Base-by-base conservation (phyloP, 2,113 vertebrate genomes). In the Sorex araneus region DNA sequence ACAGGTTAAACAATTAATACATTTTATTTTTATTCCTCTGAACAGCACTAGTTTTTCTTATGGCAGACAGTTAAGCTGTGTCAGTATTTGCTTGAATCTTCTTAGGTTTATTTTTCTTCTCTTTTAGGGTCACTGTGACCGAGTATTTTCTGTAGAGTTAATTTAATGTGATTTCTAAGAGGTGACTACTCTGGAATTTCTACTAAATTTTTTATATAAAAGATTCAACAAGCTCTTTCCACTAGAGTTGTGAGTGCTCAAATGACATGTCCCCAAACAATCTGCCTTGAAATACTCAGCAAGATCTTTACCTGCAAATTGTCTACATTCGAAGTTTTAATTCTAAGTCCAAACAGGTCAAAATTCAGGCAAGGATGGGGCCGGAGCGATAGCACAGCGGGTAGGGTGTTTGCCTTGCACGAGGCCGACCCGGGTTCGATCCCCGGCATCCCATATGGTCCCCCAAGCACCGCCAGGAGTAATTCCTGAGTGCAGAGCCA, bases 271-370 rank as follows among this genome's bases (percentile, higher is more conserved):
- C 40, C 32, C 36, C 28, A 32, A 50, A 86, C 64, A 10, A 32
- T 40, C 64, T 79, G 54, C 28, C 67, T 64, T 50, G 5, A 86
- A 79, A 69, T 91, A 67, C 11, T 25, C 25, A 60, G 40, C 36
- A 50, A 64, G 15, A 40, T 73, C 27, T 86, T 92, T 81, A 13
- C 32, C 54, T 67, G 73, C 75, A 80, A 21, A 66, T 87, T 73
- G n/a, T 80, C 19, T 34, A 54, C 43, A n/a, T 77, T 71, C 40
- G 32, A n/a, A 32, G 27, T 36, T 50, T 74, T 92, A 27, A 86
- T 57, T 86, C 16, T 73, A 73, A 67, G 9, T 34, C 32, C 30
- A 40, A 32, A 70, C 43, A 74, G 21, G 69, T 40, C 75, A 16
- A 43, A 67, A n/a, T 67, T 75, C n/a, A 50, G 57, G 27, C 43